A percentile compares a stretch with the other conserved stretches of the same genome.
Conservation (phyloP, 2,888 invertebrate species). For the Tiliacea aurago region DNA sequence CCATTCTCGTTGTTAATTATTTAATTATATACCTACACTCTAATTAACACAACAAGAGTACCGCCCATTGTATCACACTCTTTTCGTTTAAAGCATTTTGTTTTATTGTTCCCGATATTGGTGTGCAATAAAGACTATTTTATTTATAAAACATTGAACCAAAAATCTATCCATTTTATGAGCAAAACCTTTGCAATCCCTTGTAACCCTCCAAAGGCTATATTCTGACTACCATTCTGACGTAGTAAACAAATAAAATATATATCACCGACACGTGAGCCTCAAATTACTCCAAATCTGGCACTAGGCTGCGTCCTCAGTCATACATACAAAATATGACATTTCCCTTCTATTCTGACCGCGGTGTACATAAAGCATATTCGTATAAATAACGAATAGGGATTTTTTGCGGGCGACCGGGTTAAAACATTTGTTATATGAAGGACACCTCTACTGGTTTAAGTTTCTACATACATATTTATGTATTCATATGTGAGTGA, state of each 20-base stretch:
- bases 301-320: conserved; percentile 42
- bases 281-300: conserved; percentile 55
- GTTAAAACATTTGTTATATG: conserved; percentile 56
- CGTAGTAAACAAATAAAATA: conserved; percentile 61
- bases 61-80: too few relatives aligned
- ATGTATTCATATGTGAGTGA: conserved; percentile 54
- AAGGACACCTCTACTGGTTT: conserved; percentile 55
- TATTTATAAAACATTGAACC: neutral
- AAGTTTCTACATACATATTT: conserved; percentile 51
- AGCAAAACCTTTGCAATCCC: conserved; percentile 30
- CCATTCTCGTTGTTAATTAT: neutral
- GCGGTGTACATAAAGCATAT: conserved; percentile 47
- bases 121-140: conserved; percentile 2
- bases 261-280: conserved; percentile 45
- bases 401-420: conserved; percentile 55
- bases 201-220: conserved; percentile 20
- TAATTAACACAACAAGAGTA: conserved; percentile 1
- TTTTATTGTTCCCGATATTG: neutral
- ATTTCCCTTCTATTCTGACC: conserved; percentile 60
- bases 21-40: neutral
- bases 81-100: neutral
- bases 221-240: conserved; percentile 42
- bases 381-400: conserved; percentile 59
- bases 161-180: conserved; percentile 13
- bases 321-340: conserved; percentile 63